These are phyloP conservation scores for Zaprionus africanus DNA, from an alignment of 1,140 invertebrate species.

Conservation along the genomic window DNA sequence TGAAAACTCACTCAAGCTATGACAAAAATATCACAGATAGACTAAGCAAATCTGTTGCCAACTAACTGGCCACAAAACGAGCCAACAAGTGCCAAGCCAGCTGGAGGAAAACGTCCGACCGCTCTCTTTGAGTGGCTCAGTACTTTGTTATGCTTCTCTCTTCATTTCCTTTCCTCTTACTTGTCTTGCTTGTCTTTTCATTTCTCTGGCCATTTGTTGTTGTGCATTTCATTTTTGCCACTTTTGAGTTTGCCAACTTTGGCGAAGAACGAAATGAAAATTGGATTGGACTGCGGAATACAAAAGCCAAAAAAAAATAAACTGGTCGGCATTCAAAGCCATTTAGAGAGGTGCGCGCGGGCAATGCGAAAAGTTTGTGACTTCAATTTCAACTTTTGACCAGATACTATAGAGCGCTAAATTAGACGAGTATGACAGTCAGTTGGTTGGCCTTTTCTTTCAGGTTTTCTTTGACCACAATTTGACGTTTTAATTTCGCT, in stretches of 20 bases:
- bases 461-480: neutral
- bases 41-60: constrained; percentile 19
- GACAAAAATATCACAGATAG: constrained; percentile 1
- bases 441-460: constrained; percentile 18
- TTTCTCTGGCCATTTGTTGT: constrained; percentile 21
- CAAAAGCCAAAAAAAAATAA: constrained; percentile 32
- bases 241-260: constrained; percentile 34
- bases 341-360: constrained; percentile 50
- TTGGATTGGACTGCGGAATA: constrained; percentile 34
- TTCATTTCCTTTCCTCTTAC: constrained; percentile 5
- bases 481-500: constrained; percentile 18
- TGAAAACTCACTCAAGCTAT: constrained; percentile 3
- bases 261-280: constrained; percentile 46
- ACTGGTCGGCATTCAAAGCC: constrained; percentile 44
- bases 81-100: constrained; percentile 13
- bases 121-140: constrained; percentile 4
- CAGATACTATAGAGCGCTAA: constrained; percentile 32
- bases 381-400: constrained; percentile 51
- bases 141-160: constrained; percentile 13
- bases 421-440: constrained; percentile 33
- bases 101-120: neutral
- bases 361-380: constrained; percentile 42
- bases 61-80: constrained; percentile 31
- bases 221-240: constrained; percentile 39
- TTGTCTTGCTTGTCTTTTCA: neutral